These are phyloP conservation scores for Mormyrops boulengeri DNA, from an alignment of 2,797 vertebrate genomes.

Conservation along the genomic window DNA sequence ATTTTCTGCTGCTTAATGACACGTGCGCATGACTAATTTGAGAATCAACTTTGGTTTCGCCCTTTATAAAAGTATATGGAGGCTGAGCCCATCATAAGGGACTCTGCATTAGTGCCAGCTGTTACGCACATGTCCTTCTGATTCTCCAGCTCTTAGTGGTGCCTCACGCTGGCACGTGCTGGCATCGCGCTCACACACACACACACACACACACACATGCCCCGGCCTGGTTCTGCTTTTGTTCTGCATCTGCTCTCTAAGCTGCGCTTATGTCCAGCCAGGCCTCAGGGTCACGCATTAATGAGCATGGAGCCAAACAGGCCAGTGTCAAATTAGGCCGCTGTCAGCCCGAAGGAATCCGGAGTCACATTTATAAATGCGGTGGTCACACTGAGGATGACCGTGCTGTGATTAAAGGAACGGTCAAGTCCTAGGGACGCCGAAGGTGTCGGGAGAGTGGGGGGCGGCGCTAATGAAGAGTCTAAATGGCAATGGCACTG, in stretches of 20 bases:
- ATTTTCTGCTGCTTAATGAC: not conserved
- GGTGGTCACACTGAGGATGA: slow-evolving; percentile 9
- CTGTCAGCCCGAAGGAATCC: slow-evolving; percentile 19
- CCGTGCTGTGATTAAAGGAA: slow-evolving; percentile 15
- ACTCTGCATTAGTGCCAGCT: not conserved
- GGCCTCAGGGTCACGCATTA: not conserved
- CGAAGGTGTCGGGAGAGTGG: not conserved
- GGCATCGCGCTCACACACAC: not conserved
- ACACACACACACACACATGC: not conserved
- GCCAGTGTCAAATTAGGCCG: slow-evolving; percentile 13
- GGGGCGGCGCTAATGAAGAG: slow-evolving; percentile 15
- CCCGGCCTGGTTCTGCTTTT: not conserved
- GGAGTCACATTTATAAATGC: slow-evolving; percentile 19
- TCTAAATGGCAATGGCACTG: not conserved
- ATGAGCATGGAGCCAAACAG: not conserved
- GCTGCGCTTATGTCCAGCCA: not conserved
- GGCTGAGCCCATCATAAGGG: not conserved
- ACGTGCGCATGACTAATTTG: not conserved
- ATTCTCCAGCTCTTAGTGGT: not conserved
- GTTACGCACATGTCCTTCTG: not conserved
- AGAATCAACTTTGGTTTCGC: not conserved
- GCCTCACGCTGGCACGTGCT: not conserved
- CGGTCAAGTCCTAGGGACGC: not conserved
- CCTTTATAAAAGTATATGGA: not conserved
- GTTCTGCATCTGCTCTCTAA: slow-evolving; percentile 9